Base-by-base conservation (phyloP, 2,888 invertebrate species). In the Sympetrum striolatum region DNA sequence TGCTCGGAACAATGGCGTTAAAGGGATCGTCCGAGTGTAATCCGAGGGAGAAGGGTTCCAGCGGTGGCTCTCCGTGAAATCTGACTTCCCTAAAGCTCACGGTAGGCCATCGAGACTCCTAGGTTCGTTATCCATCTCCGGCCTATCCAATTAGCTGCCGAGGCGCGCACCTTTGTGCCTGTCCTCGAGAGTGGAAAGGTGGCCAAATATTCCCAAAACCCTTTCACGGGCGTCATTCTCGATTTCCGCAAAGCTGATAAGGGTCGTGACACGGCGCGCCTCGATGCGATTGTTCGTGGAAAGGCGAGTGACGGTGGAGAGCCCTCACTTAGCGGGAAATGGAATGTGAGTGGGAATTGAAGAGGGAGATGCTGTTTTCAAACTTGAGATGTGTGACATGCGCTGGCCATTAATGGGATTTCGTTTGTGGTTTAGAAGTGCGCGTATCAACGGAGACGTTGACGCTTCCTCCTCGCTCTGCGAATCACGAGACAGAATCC, bases 231-330 rank as follows among this genome's bases (percentile, higher is more conserved):
- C 31, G 86, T 39, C 86, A 64, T 86, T 86, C 86, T 86, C 86
- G 86, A 86, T 86, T 86, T 86, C 86, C 35, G 86, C 60, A n/a
- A 64, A 86, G 86, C 37, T 64, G 86, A 64, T 86, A 86, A 86
- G 86, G 86, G 86, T 86, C 60, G 12, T 48, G 86, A 60, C 73
- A 73, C 73, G 12, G 31, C 25, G 31, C 31, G 60, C 18, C 5
- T 18, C n/a, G 60, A 60, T 15, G 73, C 31, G 73, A 73, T 73
- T 73, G 73, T 73, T 73, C 73, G 73, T 31, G 31, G 73, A 73
- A 73, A 73, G 64, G 64, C 25, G 64, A 64, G 64, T 64, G 64
- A 64, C 3, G 64, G n/a, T 25, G 25, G 18, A 15, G 60, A 60
- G n/a, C 44, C 44, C 44, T 44, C 44, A 44, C 44, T 44, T 44